Evolutionary conservation across 53 echinoderm and acorn worm species (phyloP), one percentile per base, ranked within the genome.

Genomic region (Zoroaster sp.): DNA sequence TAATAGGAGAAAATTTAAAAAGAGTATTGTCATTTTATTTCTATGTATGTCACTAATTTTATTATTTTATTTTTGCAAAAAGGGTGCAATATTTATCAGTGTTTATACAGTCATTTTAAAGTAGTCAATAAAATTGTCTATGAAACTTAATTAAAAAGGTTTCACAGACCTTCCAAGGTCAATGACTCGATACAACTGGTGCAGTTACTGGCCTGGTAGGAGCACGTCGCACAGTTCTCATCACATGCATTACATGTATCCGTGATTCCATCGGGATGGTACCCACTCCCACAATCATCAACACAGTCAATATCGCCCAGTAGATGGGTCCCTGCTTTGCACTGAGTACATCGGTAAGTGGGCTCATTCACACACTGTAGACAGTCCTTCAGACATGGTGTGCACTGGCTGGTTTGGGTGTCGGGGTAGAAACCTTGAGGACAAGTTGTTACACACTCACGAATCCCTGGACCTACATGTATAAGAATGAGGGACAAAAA

Each of bases 401-500:
- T 36, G 73, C 97, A 97, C 31, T 63, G 89, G 74, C 89, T 83
- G 1, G 78, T 65, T 8, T n/a, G 0, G 1, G 59, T n/a, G 63
- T 91, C 78, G n/a, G 88, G 40, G 72, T 89, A 98, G 87, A 90
- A 93, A 59, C 98, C 98, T 9, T 18, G 39, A 1, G 98, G 91
- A 69, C 98, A 98, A 7, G 75, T 42, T 1, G 83, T 12, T 0
- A 88, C 76, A 76, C 98, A 98, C 49, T 94, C 49, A 18, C 95
- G 83, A 36, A 94, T 78, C 2, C 98, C 98, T 36, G 95, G 95
- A 73, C 98, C 98, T 98, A 49, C n/a, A 42, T 55, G n/a, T n/a
- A n/a, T n/a, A n/a, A n/a, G n/a, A n/a, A n/a, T n/a, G n/a, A n/a
- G n/a, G n/a, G 20, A 33, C 15, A 89, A 25, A 65, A 74, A 70